Conservation (phyloP, 2,797 vertebrate species). For the Darevskia mixta region DNA sequence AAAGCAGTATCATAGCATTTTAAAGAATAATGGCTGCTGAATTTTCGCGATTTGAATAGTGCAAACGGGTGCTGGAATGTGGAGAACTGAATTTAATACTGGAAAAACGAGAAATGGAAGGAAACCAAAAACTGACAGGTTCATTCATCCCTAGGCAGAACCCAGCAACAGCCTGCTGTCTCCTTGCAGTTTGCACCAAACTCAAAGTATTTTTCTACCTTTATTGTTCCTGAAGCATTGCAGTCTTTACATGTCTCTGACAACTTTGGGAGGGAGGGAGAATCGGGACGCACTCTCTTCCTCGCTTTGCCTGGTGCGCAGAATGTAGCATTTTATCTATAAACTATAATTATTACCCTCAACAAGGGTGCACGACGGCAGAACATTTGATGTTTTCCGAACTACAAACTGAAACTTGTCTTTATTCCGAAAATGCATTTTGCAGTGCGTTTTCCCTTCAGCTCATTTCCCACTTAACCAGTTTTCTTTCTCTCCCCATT, state of each 20-base stretch:
- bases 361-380: background rate
- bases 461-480: background rate
- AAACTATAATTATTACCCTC: background rate
- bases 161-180: background rate
- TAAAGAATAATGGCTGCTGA: too few species aligned
- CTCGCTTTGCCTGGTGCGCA: background rate
- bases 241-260: background rate
- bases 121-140: too few species aligned
- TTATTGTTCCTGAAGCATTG: background rate
- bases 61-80: too few species aligned
- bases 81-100: too few species aligned
- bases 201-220: background rate
- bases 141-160: too few species aligned
- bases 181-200: background rate
- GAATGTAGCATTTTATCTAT: background rate
- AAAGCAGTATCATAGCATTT: too few species aligned
- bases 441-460: background rate
- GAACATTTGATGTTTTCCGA: background rate
- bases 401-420: background rate
- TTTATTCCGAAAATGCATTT: background rate
- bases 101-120: too few species aligned
- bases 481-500: background rate
- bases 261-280: background rate
- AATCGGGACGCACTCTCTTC: background rate
- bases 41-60: too few species aligned